phyloP scores from a whole-genome alignment of 2,797 vertebrate species.

The Apodemus agrarius region DNA sequence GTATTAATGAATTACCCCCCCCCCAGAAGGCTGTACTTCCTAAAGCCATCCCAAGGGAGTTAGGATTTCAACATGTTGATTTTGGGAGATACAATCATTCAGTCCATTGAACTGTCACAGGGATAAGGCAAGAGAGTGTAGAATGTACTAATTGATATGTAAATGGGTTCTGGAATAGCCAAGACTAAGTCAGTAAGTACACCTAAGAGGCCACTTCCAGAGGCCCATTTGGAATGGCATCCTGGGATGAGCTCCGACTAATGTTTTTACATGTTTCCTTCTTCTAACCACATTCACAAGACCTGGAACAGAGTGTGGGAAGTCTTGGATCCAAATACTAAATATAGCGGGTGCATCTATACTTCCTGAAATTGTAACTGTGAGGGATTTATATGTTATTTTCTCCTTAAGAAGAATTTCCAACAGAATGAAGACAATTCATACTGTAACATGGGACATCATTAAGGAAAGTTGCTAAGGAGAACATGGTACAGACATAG shows the following conservation, averaged over 20 bases:
- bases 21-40: background rate
- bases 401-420: background rate
- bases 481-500: background rate
- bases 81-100: background rate
- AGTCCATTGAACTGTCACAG: background rate
- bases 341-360: background rate
- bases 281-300: background rate
- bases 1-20: background rate
- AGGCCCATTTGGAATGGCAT: background rate
- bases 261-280: background rate
- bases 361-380: constrained; percentile 10
- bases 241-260: background rate
- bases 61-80: background rate
- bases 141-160: background rate
- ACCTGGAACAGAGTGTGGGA: background rate
- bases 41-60: background rate
- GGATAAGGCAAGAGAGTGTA: background rate
- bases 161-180: background rate
- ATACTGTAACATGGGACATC: background rate
- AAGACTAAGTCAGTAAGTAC: background rate
- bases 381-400: background rate
- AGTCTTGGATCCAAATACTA: background rate
- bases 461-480: background rate
- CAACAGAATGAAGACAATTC: background rate
- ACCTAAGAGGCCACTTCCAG: background rate